These are phyloP conservation scores for Euleptes europaea DNA, from an alignment of 2,113 vertebrate species.

Conservation along the genomic window DNA sequence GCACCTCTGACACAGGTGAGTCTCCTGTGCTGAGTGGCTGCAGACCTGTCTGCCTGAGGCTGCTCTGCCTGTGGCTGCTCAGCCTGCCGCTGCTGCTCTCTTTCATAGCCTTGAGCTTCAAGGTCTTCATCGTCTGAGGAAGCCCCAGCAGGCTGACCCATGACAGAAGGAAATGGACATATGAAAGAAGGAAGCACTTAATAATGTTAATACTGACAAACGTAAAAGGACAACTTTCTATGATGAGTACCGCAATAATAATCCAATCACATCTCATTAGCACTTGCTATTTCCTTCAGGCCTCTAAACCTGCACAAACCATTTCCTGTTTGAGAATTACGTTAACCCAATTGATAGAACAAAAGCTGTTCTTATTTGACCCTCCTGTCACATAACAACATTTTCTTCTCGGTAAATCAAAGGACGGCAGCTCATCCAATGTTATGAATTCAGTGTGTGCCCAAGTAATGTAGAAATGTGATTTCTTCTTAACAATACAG, in stretches of 20 bases:
- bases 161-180: background rate
- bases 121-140: no score
- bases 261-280: constrained; percentile 44
- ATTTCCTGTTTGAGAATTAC: constrained; percentile 34
- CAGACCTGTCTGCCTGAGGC: no score
- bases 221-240: background rate
- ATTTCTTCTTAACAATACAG: no score
- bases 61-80: no score
- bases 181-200: background rate
- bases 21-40: no score
- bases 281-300: constrained; percentile 48
- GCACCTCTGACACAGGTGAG: no score
- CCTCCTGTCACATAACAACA: background rate
- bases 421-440: no score
- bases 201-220: background rate
- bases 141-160: no score
- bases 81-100: no score
- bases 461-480: no score
- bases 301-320: constrained; percentile 27
- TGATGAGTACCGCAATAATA: constrained; percentile 35
- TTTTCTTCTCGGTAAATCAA: background rate
- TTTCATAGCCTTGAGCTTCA: no score
- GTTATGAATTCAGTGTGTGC: background rate
- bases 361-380: background rate
- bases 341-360: constrained; percentile 9